Evolutionary conservation across 2,113 vertebrate genomes (phyloP).

Genomic region (Rhineura floridana): DNA sequence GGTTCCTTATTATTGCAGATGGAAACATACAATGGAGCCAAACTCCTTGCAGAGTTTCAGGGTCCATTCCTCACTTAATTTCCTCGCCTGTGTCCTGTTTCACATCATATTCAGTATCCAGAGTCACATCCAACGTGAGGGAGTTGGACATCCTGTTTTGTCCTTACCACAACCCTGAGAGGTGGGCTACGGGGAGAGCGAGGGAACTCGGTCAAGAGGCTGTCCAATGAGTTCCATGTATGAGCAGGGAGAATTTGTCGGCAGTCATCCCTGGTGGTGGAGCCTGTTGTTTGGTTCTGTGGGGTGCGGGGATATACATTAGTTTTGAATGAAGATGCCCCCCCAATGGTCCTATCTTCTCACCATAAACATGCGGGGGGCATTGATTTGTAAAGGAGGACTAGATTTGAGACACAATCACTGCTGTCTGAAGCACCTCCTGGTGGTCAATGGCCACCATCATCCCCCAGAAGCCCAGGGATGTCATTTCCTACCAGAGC

Average conservation of each 20-base stretch:
- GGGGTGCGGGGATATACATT: neutral
- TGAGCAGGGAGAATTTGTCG: no score
- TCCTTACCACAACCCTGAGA: neutral
- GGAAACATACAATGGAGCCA: accelerated
- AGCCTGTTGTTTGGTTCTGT: no score
- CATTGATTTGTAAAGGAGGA: no score
- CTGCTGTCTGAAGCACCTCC: no score
- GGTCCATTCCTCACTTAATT: neutral
- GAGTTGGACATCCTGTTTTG: neutral
- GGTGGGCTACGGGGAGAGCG: neutral
- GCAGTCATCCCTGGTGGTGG: no score
- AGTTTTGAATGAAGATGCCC: neutral
- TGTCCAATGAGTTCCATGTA: no score
- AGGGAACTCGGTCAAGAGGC: no score
- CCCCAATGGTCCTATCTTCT: no score
- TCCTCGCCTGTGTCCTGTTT: neutral
- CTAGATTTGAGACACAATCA: no score
- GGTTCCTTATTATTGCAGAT: accelerated
- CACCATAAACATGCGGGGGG: no score
- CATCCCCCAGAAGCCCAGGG: no score
- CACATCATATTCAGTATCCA: neutral
- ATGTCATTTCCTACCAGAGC: no score
- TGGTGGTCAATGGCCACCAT: neutral
- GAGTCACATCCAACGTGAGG: neutral
- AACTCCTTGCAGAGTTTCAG: neutral